Base-by-base conservation (phyloP, 2,888 invertebrate species). In the Sialis lutaria region DNA sequence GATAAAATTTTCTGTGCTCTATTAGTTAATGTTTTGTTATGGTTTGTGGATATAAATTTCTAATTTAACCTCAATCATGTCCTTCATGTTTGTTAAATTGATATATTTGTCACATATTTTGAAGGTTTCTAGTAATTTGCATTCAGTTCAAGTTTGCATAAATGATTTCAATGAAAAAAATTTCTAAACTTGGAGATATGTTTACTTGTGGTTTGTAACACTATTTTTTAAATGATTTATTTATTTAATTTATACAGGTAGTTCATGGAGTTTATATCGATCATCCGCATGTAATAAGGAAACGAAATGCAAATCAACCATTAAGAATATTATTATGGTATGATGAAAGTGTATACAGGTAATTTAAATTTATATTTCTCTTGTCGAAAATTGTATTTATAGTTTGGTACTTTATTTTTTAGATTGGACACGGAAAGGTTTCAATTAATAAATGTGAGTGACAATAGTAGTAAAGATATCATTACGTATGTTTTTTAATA, bases 291-390 rank as follows among this genome's bases (percentile, higher is more conserved):
- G 64, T 82, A 53, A 77, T 87, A 60, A 80, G 74, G 58, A 87
- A 82, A 60, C 69, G 90, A 50, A 87, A 83, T 58, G 74, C 84
- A 56, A 80, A 81, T 64, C 88, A 90, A 58, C 84, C 84, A 0
- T 68, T 91, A 54, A 73, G 90, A 58, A 90, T 91, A 57, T 76
- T 87, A 52, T 72, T 91, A 54, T 78, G 80, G 60, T 91, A 91
- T 60, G 91, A 91, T 61, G 77, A 82, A 54, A 90, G 90, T 58
- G 88, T 91, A 42, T 86, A 82, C 68, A 82, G 84, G 88, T 88
- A 61, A 74, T 77, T 63, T 45, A 2, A 41, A 10, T 45, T 22
- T 44, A 12, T 32, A 10, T 45, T 46, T 34, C 40, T 39, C 5
- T 6, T 22, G 35, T 35, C 6, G 10, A 40, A 6, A n/a, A 2